A percentile compares a stretch with the other conserved stretches of the same genome.
Conservation (phyloP, 2,888 invertebrate genomes). For the Caenorhabditis sulstoni region DNA sequence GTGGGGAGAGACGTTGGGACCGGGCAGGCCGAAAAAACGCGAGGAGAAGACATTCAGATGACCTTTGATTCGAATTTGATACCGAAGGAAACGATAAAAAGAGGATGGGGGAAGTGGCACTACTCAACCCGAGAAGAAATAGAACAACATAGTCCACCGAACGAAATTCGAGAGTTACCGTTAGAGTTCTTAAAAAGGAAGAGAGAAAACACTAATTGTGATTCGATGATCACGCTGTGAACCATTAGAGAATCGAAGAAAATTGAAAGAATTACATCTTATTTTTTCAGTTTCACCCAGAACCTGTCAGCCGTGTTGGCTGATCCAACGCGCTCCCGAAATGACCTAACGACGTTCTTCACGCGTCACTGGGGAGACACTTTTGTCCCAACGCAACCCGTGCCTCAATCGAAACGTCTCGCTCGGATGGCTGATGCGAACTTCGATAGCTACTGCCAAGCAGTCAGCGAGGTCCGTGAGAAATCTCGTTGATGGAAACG, state of each 20-base stretch:
- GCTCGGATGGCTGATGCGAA: conserved; percentile 89
- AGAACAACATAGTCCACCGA: conserved; percentile 26
- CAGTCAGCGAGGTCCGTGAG: conserved; percentile 72
- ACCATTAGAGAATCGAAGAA: not conserved
- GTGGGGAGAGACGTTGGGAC: conserved; percentile 1
- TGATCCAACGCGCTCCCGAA: conserved; percentile 84
- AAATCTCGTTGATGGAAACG: too few relatives aligned
- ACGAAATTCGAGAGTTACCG: conserved; percentile 25
- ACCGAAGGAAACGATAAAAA: conserved; percentile 29
- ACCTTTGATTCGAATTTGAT: conserved; percentile 56
- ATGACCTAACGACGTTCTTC: conserved; percentile 93
- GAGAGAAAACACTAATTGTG: conserved; percentile 14
- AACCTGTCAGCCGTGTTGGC: conserved; percentile 78
- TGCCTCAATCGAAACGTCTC: conserved; percentile 86
- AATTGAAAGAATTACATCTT: conserved; percentile 7
- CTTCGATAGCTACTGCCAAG: conserved; percentile 89
- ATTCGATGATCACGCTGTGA: conserved; percentile 8
- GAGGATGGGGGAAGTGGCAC: not conserved
- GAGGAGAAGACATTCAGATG: conserved; percentile 30
- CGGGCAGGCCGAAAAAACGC: conserved; percentile 23
- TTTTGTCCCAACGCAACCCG: conserved; percentile 88
- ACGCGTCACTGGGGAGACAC: conserved; percentile 97
- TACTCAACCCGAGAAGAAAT: not conserved
- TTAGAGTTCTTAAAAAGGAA: not conserved
- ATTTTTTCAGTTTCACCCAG: conserved; percentile 77